A percentile compares a stretch with the other conserved stretches of the same genome.
Conservation (phyloP, 2,888 invertebrate genomes). For the Diachrysia chrysitis region DNA sequence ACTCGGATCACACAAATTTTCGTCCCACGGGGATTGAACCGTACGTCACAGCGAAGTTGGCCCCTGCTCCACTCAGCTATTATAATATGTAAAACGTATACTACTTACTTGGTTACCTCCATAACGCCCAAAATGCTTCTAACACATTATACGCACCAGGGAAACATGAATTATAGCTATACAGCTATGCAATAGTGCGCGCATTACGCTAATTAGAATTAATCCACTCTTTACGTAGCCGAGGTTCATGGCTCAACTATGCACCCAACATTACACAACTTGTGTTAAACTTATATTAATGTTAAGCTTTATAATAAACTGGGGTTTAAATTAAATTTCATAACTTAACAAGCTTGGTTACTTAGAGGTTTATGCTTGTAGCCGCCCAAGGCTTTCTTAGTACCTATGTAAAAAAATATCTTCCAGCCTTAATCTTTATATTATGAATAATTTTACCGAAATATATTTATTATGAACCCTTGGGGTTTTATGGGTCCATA, state of each 20-base stretch:
- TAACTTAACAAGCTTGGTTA: constrained; percentile 9
- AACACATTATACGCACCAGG: constrained; percentile 34
- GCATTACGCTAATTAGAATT: constrained; percentile 52
- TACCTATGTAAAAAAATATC: too few relatives aligned
- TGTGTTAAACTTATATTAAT: constrained; percentile 32
- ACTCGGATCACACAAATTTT: too few relatives aligned
- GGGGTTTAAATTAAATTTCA: constrained; percentile 19
- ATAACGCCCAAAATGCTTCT: constrained; percentile 37
- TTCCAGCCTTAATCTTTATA: too few relatives aligned
- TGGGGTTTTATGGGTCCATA: too few relatives aligned
- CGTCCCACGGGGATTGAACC: not conserved
- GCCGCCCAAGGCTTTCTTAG: not conserved
- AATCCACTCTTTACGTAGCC: constrained; percentile 44
- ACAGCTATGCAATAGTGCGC: constrained; percentile 43
- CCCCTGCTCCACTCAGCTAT: too few relatives aligned
- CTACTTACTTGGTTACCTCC: constrained; percentile 34
- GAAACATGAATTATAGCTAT: constrained; percentile 49
- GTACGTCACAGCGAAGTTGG: too few relatives aligned
- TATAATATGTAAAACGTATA: too few relatives aligned
- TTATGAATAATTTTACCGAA: too few relatives aligned
- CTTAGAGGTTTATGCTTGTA: not conserved
- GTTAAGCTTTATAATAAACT: constrained; percentile 12
- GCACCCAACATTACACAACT: constrained; percentile 39
- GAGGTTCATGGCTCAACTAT: constrained; percentile 44
- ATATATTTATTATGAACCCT: too few relatives aligned